These are phyloP conservation scores for Nothobranchius furzeri DNA, from an alignment of 2,113 vertebrate genomes.

Conservation along the genomic window DNA sequence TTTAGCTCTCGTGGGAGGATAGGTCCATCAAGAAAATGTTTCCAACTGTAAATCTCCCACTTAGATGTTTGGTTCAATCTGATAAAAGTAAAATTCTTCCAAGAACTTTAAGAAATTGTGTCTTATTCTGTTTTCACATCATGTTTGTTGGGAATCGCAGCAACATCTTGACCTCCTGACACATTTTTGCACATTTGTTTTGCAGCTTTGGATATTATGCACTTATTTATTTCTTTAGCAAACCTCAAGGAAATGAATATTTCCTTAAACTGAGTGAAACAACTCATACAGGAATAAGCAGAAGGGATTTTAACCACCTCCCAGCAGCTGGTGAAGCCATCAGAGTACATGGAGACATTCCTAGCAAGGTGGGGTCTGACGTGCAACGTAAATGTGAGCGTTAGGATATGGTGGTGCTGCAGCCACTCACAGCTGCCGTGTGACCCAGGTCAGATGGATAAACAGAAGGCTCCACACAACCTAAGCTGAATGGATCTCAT, in stretches of 20 bases:
- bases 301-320: constrained; percentile 24
- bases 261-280: constrained; percentile 48
- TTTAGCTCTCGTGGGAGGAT: constrained; percentile 24
- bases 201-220: constrained; percentile 2
- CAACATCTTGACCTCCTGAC: neutral
- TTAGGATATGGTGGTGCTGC: constrained; percentile 37
- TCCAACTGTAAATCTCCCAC: constrained; percentile 11
- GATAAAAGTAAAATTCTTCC: constrained; percentile 8
- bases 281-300: constrained; percentile 41
- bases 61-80: constrained; percentile 15
- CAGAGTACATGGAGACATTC: constrained; percentile 43
- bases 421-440: constrained; percentile 26
- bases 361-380: constrained; percentile 58
- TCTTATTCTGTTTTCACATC: neutral
- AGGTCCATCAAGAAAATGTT: constrained; percentile 7
- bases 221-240: constrained; percentile 19
- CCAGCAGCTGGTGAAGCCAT: constrained; percentile 62
- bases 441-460: constrained; percentile 53
- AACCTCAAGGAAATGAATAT: constrained; percentile 36
- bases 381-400: constrained; percentile 19
- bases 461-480: constrained; percentile 44
- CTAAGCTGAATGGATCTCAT: constrained; percentile 51
- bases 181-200: constrained; percentile 23
- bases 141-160: neutral
- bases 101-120: neutral